A percentile compares a stretch with the other conserved stretches of the same genome.
phyloP scores from a whole-genome alignment of 2,888 invertebrate genomes.

The Erebia epiphron region DNA sequence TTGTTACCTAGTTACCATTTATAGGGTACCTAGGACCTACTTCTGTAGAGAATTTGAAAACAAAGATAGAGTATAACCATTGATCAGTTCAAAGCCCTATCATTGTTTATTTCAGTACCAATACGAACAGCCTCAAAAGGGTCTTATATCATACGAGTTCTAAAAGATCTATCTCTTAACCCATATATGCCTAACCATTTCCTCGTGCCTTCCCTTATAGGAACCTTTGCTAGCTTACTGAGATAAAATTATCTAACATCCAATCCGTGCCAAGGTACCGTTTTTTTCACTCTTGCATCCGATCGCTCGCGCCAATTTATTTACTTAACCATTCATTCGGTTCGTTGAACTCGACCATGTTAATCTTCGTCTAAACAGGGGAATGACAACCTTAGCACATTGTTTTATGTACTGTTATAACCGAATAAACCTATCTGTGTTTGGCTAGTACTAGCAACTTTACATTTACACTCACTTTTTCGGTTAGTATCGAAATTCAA shows the following conservation, averaged over 20 bases:
- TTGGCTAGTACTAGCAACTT: slow-evolving; percentile 28
- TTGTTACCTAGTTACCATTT: background rate
- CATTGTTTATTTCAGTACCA: slow-evolving; percentile 1
- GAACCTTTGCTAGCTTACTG: slow-evolving; percentile 36
- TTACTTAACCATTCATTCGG: slow-evolving; percentile 63
- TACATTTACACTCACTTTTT: slow-evolving; percentile 31
- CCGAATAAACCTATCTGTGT: slow-evolving; percentile 26
- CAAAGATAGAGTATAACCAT: background rate
- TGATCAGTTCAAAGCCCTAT: background rate
- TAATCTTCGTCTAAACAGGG: slow-evolving; percentile 29
- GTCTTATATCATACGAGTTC: slow-evolving; percentile 18
- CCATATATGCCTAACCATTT: slow-evolving; percentile 30
- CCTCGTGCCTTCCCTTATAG: slow-evolving; percentile 36
- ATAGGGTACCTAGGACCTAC: background rate
- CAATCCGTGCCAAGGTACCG: slow-evolving; percentile 47
- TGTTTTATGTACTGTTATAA: slow-evolving; percentile 28
- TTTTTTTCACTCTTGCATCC: slow-evolving; percentile 61
- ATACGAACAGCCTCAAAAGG: background rate
- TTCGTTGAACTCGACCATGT: slow-evolving; percentile 60
- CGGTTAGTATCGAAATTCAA: slow-evolving; percentile 19
- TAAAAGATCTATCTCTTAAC: slow-evolving; percentile 11
- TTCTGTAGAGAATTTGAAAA: background rate
- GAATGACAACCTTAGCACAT: slow-evolving; percentile 35
- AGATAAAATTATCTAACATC: slow-evolving; percentile 53
- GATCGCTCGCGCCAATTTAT: slow-evolving; percentile 65